Base-by-base conservation (phyloP, 2,113 vertebrate species). In the Oryzias curvinotus region DNA sequence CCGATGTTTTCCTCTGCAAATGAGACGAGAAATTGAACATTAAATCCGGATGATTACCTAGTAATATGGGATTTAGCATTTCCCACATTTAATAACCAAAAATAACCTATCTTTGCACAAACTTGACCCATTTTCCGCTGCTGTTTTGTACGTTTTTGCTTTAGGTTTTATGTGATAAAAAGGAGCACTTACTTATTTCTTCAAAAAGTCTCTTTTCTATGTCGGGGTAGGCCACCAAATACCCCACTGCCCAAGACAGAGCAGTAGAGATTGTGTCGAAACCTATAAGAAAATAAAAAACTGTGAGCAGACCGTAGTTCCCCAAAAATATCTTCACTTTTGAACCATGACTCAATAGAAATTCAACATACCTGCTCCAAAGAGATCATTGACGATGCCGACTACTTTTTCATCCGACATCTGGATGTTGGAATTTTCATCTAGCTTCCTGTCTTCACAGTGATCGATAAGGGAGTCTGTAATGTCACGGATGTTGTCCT, bases 401-500 rank as follows among this genome's bases (percentile, higher is more conserved):
- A 96, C 77, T 7, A 97, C 89, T 81, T 95, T 94, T 62, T 93
- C 79, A 0, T 95, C 86, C 0, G 94, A 92, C 19, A 95, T 23
- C 1, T 91, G 87, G 14, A 91, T 0, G 0, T 83, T 92, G 19
- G 85, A 81, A 3, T 94, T 93, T 63, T 95, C 92, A 0, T 93
- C 92, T 36, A 80, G 7, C 1, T 77, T 93, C 25, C 91, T 91
- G 58, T 95, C 94, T 78, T 95, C 93, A 52, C 94, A 96, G 77
- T 95, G 93, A 41, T 92, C 78, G 0, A 99, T 99, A 52, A 99
- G 92, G 0, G 94, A 95, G 71, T 98, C 96, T 0, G 95, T 97
- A 89, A 98, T 93, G 64, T 99, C 97, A 26, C 94, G 91, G 47
- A 98, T 94, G 52, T 94, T 87, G 36, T 90, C 85, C 97, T 99